Evolutionary conservation across 1,140 invertebrate genomes (phyloP), one percentile per base, ranked within the genome.

Genomic region (Heliconius congener): DNA sequence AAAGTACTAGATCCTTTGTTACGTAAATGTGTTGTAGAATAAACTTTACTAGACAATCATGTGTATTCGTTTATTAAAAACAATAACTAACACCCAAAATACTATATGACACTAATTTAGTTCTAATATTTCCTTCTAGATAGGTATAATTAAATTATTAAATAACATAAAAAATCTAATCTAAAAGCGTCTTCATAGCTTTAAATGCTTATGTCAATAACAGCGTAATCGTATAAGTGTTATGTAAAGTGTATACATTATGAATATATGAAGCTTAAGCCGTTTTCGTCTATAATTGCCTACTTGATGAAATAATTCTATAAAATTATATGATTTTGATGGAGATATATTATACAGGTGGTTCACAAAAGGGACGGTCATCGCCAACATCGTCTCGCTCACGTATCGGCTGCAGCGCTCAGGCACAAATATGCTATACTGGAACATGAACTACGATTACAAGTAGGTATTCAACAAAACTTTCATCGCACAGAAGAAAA

Each of bases 361-460:
- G 93, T 94, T 79, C 91, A 94, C 42, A 91, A 88, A 82, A 90
- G 87, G 74, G 93, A 93, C 27, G 88, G 88, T 6, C 88, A 92
- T 23, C 82, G 88, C 5, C 91, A 89, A 8, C 88, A 90, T 30
- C 78, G 92, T 39, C 73, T 93, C 34, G 85, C 88, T 0, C 91
- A 93, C 78, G 87, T 93, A 16, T 91, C 91, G 8, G 88, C 91
- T 1, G 90, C 91, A 0, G 90, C 93, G 18, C 77, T 95, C n/a
- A 87, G 94, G 18, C 94, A 95, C 72, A 95, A 95, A 82, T 95
- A 94, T 75, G 94, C 94, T 4, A 90, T 95, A 30, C 83, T 95
- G 81, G 94, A 95, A 83, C 94, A 95, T 73, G 94, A 95, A 84
- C 77, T 95, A 42, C 83, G 94, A 71, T 84, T 95, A 76, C 94